phyloP scores from a whole-genome alignment of 2,888 invertebrate species.

The Druceiella hillmani region DNA sequence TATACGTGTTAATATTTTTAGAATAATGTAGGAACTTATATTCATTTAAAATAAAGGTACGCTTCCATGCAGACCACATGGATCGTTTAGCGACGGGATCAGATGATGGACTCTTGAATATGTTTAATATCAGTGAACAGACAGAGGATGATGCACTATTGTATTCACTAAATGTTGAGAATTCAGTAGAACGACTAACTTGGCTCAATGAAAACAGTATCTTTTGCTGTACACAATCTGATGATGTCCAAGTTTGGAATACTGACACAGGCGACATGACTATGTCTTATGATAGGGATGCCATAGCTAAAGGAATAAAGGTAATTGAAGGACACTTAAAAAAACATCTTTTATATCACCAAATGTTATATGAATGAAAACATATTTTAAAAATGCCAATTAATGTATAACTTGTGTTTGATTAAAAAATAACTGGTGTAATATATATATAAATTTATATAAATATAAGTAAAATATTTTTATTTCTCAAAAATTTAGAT shows the following conservation, averaged over 20 bases:
- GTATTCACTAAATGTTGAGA: conserved; percentile 72
- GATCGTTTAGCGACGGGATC: conserved; percentile 70
- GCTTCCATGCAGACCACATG: conserved; percentile 64
- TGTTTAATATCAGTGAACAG: conserved; percentile 69
- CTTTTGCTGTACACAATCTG: conserved; percentile 66
- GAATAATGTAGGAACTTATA: conserved; percentile 7
- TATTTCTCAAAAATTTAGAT: too few species aligned
- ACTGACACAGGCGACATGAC: conserved; percentile 56
- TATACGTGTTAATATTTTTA: background rate
- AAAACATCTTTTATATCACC: background rate
- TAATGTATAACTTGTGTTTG: too few species aligned
- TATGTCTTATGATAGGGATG: conserved; percentile 50
- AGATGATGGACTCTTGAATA: conserved; percentile 78
- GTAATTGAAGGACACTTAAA: conserved; percentile 29
- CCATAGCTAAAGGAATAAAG: conserved; percentile 54
- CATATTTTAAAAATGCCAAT: conserved; percentile 1
- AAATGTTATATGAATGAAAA: background rate
- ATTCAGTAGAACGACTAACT: conserved; percentile 61
- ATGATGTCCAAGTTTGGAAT: conserved; percentile 67
- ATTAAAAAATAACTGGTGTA: too few species aligned
- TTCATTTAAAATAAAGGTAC: too few species aligned
- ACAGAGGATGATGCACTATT: conserved; percentile 76
- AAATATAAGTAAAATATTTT: too few species aligned
- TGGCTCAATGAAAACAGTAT: conserved; percentile 49
- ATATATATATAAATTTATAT: too few species aligned